A percentile compares a stretch with the other conserved stretches of the same genome.
phyloP scores from a whole-genome alignment of 2,113 vertebrate genomes.

The Chrysemys picta region DNA sequence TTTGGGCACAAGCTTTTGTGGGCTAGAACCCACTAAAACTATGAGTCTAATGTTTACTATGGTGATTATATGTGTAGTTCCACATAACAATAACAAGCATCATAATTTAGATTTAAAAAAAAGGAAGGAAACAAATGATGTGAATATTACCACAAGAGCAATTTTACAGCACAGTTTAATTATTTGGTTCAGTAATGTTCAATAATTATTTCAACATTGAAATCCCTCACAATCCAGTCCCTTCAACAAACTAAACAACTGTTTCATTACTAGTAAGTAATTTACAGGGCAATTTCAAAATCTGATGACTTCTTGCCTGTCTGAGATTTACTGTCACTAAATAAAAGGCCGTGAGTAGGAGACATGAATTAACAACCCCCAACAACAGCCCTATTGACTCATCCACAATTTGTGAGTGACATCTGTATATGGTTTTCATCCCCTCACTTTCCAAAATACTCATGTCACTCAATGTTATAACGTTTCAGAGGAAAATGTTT shows the following conservation, averaged over 20 bases:
- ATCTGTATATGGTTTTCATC: background rate
- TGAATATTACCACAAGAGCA: slow-evolving; percentile 75
- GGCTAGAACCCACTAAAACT: slow-evolving; percentile 5
- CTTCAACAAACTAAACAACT: slow-evolving; percentile 79
- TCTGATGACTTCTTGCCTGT: slow-evolving; percentile 77
- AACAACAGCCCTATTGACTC: background rate
- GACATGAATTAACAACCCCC: slow-evolving; percentile 76
- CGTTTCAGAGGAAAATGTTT: background rate
- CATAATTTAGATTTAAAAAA: slow-evolving; percentile 66
- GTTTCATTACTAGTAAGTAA: slow-evolving; percentile 81
- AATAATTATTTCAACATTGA: slow-evolving; percentile 78
- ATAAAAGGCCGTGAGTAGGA: slow-evolving; percentile 74
- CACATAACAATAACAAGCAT: slow-evolving; percentile 64
- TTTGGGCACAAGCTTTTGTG: no score
- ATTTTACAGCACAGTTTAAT: slow-evolving; percentile 79
- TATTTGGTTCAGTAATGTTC: slow-evolving; percentile 84
- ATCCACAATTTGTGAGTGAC: background rate
- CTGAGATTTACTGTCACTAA: slow-evolving; percentile 79
- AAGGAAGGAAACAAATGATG: slow-evolving; percentile 69
- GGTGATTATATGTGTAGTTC: slow-evolving; percentile 60
- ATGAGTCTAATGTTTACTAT: slow-evolving; percentile 59
- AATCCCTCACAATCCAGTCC: slow-evolving; percentile 74
- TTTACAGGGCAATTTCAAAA: slow-evolving; percentile 83
- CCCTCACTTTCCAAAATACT: fast-evolving
- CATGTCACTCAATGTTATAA: fast-evolving